Percentiles rank a stretch among this genome's conserved stretches.
phyloP scores from a whole-genome alignment of 2,797 vertebrate species.

The Gymnodraco acuticeps region DNA sequence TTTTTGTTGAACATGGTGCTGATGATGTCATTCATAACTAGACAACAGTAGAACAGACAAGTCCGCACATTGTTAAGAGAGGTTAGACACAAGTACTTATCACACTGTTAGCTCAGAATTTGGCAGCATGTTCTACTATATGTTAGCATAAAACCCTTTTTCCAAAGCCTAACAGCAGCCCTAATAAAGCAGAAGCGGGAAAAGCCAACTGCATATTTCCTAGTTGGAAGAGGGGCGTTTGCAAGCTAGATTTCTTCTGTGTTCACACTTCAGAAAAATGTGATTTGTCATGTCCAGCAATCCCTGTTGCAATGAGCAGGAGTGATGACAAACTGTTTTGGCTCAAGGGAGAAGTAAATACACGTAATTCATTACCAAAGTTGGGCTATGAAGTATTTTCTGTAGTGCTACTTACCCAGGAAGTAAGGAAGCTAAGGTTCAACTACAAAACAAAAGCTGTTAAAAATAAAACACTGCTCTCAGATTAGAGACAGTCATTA shows the following conservation, averaged over 20 bases:
- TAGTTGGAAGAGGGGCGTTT: slow-evolving; percentile 10
- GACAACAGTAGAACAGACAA: slow-evolving; percentile 49
- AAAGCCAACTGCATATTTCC: slow-evolving; percentile 30
- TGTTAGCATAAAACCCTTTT: slow-evolving; percentile 8
- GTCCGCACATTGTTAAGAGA: slow-evolving; percentile 10
- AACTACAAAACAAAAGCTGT: neutral
- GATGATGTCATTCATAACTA: slow-evolving; percentile 99
- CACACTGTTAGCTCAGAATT: slow-evolving; percentile 34
- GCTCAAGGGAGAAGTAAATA: neutral
- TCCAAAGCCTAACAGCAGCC: slow-evolving; percentile 32
- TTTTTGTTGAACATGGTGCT: slow-evolving; percentile 98
- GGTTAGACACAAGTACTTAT: slow-evolving; percentile 21
- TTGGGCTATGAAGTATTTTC: neutral
- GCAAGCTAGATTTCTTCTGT: neutral
- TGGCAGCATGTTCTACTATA: slow-evolving; percentile 59
- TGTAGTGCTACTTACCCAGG: neutral
- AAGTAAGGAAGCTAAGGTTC: neutral
- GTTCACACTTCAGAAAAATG: neutral
- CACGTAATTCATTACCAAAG: neutral
- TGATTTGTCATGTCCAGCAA: neutral
- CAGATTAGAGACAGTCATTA: neutral
- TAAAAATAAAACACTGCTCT: neutral
- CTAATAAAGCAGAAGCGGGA: slow-evolving; percentile 63
- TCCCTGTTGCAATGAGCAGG: slow-evolving; percentile 1
- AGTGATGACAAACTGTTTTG: neutral